Conservation (phyloP, 2,888 invertebrate genomes). For the Cephus rjabovi region DNA sequence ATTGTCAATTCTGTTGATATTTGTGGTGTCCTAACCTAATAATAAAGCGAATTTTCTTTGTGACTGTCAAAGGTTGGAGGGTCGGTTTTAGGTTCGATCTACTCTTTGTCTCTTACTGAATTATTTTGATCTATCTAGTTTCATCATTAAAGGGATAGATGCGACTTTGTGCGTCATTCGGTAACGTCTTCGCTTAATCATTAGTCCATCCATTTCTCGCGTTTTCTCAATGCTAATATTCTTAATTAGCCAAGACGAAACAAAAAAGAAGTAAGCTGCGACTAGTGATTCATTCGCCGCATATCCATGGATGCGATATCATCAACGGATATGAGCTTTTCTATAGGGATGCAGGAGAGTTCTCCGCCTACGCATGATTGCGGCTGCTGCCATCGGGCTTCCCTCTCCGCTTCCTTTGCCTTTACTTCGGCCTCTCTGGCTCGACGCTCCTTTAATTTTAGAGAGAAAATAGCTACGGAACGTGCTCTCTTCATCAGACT, state of each 20-base stretch:
- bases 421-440: slow-evolving; percentile 81
- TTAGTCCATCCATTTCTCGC: too few species aligned
- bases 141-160: too few species aligned
- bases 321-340: slow-evolving; percentile 73
- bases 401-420: slow-evolving; percentile 72
- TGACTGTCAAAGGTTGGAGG: too few species aligned
- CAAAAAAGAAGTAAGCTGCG: slow-evolving; percentile 31
- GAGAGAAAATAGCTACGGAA: slow-evolving; percentile 87
- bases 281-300: slow-evolving; percentile 61
- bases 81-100: too few species aligned
- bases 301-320: slow-evolving; percentile 66
- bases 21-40: too few species aligned
- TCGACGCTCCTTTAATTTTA: slow-evolving; percentile 82
- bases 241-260: neutral
- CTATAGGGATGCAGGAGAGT: slow-evolving; percentile 86
- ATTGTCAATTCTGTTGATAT: too few species aligned
- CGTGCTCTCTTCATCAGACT: slow-evolving; percentile 85
- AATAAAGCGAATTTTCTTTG: too few species aligned
- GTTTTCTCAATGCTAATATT: too few species aligned
- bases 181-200: too few species aligned
- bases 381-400: slow-evolving; percentile 70
- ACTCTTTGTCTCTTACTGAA: too few species aligned
- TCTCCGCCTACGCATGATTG: slow-evolving; percentile 84
- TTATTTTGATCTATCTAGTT: too few species aligned
- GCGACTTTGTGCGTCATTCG: too few species aligned